These are phyloP conservation scores for Frankliniella intonsa DNA, from an alignment of 2,888 invertebrate genomes.

Conservation along the genomic window DNA sequence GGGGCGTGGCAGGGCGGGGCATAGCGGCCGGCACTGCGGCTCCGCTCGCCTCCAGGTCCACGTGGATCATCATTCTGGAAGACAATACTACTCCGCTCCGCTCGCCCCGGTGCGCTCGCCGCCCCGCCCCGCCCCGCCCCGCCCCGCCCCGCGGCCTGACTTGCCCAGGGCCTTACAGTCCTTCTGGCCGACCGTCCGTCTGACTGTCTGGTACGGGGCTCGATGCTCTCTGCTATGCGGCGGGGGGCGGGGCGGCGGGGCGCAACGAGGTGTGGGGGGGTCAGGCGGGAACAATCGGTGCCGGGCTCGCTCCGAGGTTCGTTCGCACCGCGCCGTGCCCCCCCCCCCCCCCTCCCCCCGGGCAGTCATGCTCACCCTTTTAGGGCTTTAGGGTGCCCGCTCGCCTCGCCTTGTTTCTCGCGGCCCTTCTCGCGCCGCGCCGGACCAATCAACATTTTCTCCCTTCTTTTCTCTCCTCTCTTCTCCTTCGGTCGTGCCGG, in stretches of 20 bases:
- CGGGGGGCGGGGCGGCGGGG: not conserved
- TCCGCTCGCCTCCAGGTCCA: not conserved
- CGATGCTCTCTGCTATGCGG: not conserved
- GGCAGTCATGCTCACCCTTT: constrained; percentile 26
- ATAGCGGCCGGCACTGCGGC: not conserved
- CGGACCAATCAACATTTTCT: constrained; percentile 13
- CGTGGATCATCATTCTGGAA: constrained; percentile 22
- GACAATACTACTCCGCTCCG: not conserved
- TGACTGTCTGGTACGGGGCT: not conserved
- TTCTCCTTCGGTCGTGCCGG: not conserved
- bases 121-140: not conserved
- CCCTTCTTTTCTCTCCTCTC: too few species aligned
- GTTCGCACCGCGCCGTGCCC: not conserved
- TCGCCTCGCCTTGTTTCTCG: not conserved
- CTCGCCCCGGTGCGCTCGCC: not conserved
- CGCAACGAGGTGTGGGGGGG: constrained; percentile 12
- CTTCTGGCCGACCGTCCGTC: not conserved
- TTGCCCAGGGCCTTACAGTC: not conserved
- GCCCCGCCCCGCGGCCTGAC: not conserved
- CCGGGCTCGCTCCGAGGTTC: not conserved
- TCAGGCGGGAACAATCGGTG: constrained; percentile 19
- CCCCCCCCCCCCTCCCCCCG: not conserved
- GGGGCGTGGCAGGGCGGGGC: not conserved
- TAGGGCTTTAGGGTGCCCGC: constrained; percentile 1
- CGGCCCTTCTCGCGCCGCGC: not conserved